Conservation (phyloP, 2,797 vertebrate genomes). For the Merluccius polli region DNA sequence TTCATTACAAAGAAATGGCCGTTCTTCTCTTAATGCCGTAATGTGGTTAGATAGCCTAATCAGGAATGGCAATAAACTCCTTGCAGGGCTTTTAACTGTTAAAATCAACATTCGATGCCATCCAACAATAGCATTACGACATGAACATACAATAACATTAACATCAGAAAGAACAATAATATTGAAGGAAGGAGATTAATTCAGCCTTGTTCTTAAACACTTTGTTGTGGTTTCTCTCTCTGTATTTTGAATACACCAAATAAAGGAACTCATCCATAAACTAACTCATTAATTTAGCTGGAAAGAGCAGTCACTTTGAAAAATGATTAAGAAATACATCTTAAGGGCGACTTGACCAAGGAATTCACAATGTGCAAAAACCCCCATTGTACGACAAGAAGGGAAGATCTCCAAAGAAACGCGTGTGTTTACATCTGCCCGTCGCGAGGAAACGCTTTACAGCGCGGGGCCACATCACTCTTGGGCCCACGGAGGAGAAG, state of each 20-base stretch:
- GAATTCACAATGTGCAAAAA: neutral
- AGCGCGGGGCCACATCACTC: slow-evolving; percentile 34
- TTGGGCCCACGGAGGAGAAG: slow-evolving; percentile 40
- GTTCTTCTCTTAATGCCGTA: neutral
- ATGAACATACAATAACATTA: neutral
- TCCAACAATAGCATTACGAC: neutral
- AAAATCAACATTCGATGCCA: neutral
- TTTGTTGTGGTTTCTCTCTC: neutral
- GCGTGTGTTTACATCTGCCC: neutral
- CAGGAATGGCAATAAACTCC: neutral
- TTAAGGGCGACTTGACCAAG: neutral
- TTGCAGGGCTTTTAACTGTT: neutral
- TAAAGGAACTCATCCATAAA: neutral
- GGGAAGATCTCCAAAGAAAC: neutral
- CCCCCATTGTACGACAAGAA: neutral
- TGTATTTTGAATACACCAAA: neutral
- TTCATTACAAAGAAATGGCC: neutral
- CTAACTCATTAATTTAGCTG: neutral
- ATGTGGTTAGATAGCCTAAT: neutral
- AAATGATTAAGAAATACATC: neutral
- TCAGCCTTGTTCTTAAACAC: neutral
- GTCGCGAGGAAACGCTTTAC: neutral
- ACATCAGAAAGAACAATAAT: neutral
- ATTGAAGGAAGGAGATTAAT: neutral
- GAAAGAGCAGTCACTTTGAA: neutral